Base-by-base conservation (phyloP, 2,888 invertebrate genomes). In the Andricus curvator region DNA sequence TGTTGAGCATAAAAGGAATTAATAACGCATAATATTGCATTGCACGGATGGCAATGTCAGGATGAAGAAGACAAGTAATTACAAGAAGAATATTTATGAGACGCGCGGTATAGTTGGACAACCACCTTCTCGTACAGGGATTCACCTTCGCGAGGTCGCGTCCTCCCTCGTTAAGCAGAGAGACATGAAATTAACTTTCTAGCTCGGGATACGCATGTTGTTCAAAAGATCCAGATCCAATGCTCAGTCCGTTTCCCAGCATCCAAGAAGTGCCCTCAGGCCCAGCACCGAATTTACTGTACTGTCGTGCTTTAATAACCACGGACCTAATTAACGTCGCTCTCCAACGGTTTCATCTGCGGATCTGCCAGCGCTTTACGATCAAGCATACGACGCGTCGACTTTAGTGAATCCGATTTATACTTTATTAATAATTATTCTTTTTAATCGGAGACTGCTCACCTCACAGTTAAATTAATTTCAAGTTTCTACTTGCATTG, bases 251-350 rank as follows among this genome's bases (percentile, higher is more conserved):
- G 83, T 82, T 84, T 84, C 81, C 64, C 74, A 74, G 74, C 74
- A 74, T 74, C 33, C 70, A 70, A 51, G 20, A 56, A 81, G 79
- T 80, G 84, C 84, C 74, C 83, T 83, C 78, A 83, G 84, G 82
- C 81, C 22, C 29, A 33, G 56, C 56, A 74, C 56, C 74, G 33
- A 74, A 74, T 74, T 74, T 74, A 74, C 64, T 25, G 64, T 64
- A 80, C 82, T 81, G 79, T 81, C 78, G 84, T 81, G 84, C 83
- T 85, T 84, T 82, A 85, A 86, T 85, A 85, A 84, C 81, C 80
- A 83, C 78, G 82, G 81, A 85, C 82, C 85, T 86, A 85, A 85
- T 86, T 86, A 81, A 81, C 81, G 85, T 86, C 86, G 82, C 80
- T 83, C 85, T 84, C 81, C 83, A 85, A 85, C 84, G 83, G 83